Base-by-base conservation (phyloP, 1,140 invertebrate species). In the Rhizoglyphus robini region DNA sequence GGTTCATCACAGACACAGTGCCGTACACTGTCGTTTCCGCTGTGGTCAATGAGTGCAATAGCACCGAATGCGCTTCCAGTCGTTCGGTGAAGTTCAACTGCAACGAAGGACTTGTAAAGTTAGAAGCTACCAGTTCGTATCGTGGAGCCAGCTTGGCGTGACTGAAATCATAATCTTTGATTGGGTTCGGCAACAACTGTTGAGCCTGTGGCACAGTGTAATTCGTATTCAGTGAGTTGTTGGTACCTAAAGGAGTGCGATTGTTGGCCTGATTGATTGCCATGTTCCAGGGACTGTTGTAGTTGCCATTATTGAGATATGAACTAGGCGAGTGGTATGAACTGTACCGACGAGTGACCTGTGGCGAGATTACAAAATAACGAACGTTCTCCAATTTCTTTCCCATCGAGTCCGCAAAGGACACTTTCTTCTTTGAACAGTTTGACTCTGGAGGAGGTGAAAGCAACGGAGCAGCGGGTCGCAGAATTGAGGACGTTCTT, bases 351-450 rank as follows among this genome's bases (percentile, higher is more conserved):
- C 8, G 64, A 23, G 5, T 65, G 49, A 48, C 60, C 46, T n/a
- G 63, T 85, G 0, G 88, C 88, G 68, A 91, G 84, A 76, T 90
- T 88, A 90, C 91, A 34, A 70, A 66, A 2, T 88, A 90, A 71
- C 89, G 82, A 0, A 95, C 86, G 72, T 89, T 88, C 11, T 90
- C 89, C 66, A 96, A 77, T 78, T 96, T 91, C 8, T 95, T 77
- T 0, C 93, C 93, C 36, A 96, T 76, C 0, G 88, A 89, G 73
- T 96, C 93, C 0, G 92, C 93, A 75, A 96, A 96, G n/a, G 91
- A 81, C 0, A 95, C 91, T 32, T 92, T 91, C 76, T 96, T 96
- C 75, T 95, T 95, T 0, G 85, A 54, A 30, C 61, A 61, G 32
- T 62, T 65, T n/a, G n/a, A n/a, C n/a, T n/a, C n/a, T n/a, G n/a